Evolutionary conservation across 2,113 vertebrate genomes (phyloP).

Genomic region (Microcebus jonahi): DNA sequence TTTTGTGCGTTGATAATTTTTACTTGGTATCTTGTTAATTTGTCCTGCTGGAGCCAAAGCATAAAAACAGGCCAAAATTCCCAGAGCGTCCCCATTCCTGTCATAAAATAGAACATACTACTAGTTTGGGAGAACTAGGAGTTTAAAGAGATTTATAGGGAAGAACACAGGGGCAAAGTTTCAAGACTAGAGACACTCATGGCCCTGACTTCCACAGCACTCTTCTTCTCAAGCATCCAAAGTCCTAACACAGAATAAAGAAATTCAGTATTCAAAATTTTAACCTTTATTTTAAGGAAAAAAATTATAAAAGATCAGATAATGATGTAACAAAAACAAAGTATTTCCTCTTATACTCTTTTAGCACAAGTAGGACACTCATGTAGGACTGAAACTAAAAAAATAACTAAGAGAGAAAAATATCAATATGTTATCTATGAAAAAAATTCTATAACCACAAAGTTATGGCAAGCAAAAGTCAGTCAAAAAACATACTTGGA

Average conservation of each 20-base stretch:
- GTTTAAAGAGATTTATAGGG: not conserved
- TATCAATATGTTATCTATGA: not conserved
- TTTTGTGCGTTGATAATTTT: not conserved
- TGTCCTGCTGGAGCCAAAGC: not conserved
- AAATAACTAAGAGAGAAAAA: not conserved
- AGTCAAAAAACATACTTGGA: not conserved
- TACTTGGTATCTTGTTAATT: not conserved
- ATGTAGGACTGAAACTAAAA: not conserved
- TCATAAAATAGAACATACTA: not conserved
- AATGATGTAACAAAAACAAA: not conserved
- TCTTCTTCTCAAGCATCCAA: not conserved
- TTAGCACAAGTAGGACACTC: not conserved
- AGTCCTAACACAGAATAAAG: not conserved
- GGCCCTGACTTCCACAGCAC: not conserved
- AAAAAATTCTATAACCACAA: not conserved
- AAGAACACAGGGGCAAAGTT: not conserved
- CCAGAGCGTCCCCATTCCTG: not conserved
- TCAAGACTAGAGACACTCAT: not conserved
- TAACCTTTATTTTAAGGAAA: not conserved
- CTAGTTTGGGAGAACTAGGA: not conserved
- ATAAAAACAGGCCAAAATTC: not conserved
- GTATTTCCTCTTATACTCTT: not conserved
- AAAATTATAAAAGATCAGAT: not conserved
- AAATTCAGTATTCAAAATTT: not conserved
- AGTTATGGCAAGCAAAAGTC: not conserved